Evolutionary conservation across 2,113 vertebrate species (phyloP), one percentile per base, ranked within the genome.

Genomic region (Solenodon paradoxus): DNA sequence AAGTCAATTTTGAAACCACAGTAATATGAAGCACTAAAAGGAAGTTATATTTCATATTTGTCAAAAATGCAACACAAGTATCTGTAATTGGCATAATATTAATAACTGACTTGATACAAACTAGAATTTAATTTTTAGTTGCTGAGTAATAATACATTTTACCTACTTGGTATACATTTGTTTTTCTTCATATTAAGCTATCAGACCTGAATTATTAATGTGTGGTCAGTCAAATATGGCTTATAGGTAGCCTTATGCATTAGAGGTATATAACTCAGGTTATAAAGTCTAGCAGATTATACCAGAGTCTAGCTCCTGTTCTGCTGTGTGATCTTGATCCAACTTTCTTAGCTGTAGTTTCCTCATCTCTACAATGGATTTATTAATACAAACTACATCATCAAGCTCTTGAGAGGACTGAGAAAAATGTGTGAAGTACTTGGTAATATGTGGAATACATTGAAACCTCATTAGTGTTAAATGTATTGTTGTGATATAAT

Each of bases 1-100:
- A 92, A 88, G 81, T 95, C 94, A 93, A 47, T 94, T 94, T 93
- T 96, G 86, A 97, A 84, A 55, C n/a, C 69, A 78, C 1, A 51
- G 68, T 82, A 84, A 97, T 64, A 80, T 84, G 82, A 91, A 90
- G 42, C 63, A 74, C n/a, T 51, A 86, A 68, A 63, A 86, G 20
- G 40, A 72, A 77, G 85, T 95, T 92, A 59, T 88, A 68, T 77
- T 81, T 30, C 51, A 9, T 83, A 59, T 82, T 77, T 94, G 35
- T 93, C 69, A 92, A 83, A n/a, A 85, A 63, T 40, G 42, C 7
- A 72, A 42, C 68, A 69, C 5, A 88, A 35, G 12, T 57, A 55
- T 82, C 72, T 95, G 72, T 45, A 80, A 88, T 88, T 86, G 63
- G 51, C 19, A 55, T 71, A 38, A 15, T 66, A 93, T 92, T 92